These are phyloP conservation scores for Pangasius macronema DNA, from an alignment of 2,797 vertebrate species.

Conservation along the genomic window DNA sequence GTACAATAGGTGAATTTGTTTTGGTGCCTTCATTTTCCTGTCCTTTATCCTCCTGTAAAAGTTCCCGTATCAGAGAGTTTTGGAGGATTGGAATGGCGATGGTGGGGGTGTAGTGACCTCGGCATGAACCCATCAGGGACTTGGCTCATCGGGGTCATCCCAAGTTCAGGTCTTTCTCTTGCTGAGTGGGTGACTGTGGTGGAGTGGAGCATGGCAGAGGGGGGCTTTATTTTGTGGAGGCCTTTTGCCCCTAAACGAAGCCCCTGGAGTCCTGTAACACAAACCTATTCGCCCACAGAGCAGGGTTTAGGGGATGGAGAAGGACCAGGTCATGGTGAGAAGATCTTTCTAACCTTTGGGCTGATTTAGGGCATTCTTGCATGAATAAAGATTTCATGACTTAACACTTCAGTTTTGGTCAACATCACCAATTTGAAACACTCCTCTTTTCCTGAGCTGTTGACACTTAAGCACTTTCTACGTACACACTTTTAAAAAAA, in stretches of 20 bases:
- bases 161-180: constrained; percentile 99
- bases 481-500: neutral
- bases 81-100: constrained; percentile 47
- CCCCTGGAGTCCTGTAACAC: constrained; percentile 80
- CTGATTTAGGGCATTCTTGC: neutral
- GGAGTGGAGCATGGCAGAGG: constrained; percentile 70
- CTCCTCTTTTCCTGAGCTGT: neutral
- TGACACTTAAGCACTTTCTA: neutral
- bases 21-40: no score
- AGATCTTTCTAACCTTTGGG: neutral
- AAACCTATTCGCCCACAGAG: constrained; percentile 82
- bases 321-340: neutral
- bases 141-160: constrained; percentile 94
- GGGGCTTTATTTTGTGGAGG: constrained; percentile 70
- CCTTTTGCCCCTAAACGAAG: constrained; percentile 71
- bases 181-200: constrained; percentile 81
- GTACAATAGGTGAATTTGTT: no score
- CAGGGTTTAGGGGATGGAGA: constrained; percentile 51
- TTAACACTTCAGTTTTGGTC: constrained; percentile 8
- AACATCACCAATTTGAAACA: neutral
- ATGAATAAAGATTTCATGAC: neutral
- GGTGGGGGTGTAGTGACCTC: constrained; percentile 84
- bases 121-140: constrained; percentile 92
- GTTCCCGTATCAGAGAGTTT: no score
- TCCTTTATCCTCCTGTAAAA: no score